phyloP scores from a whole-genome alignment of 2,888 invertebrate species.

The Cheiracanthium punctorium region DNA sequence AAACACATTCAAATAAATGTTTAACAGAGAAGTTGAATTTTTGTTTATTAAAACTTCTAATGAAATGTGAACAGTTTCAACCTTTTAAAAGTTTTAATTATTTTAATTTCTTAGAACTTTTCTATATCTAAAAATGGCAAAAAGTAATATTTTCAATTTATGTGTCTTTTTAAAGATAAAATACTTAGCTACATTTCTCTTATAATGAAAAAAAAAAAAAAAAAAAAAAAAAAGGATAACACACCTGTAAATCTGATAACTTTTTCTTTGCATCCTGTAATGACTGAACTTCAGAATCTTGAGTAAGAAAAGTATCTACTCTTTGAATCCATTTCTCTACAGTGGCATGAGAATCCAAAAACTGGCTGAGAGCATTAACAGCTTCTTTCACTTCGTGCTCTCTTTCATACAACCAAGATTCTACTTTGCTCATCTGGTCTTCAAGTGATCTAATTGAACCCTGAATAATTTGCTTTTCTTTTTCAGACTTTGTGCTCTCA shows the following conservation, averaged over 20 bases:
- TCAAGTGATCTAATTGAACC: constrained; percentile 85
- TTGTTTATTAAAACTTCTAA: too few relatives aligned
- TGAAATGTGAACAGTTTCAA: too few relatives aligned
- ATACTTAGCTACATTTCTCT: too few relatives aligned
- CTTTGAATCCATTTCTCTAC: constrained; percentile 90
- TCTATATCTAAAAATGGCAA: too few relatives aligned
- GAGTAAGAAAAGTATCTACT: constrained; percentile 86
- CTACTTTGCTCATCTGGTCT: constrained; percentile 87
- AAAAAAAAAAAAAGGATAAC: too few relatives aligned
- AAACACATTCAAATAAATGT: too few relatives aligned
- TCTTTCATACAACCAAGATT: constrained; percentile 87
- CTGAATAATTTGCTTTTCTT: constrained; percentile 85
- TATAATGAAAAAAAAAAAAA: too few relatives aligned
- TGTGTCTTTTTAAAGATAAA: too few relatives aligned
- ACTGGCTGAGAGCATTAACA: constrained; percentile 90
- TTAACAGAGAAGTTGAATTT: too few relatives aligned
- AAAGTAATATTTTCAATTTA: too few relatives aligned
- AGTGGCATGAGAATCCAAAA: constrained; percentile 87
- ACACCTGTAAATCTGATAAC: constrained; percentile 86
- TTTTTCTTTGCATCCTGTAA: constrained; percentile 83
- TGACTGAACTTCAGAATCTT: constrained; percentile 79
- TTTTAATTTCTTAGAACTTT: too few relatives aligned
- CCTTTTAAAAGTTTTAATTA: too few relatives aligned
- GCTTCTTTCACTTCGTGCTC: constrained; percentile 89
- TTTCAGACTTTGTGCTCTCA: constrained; percentile 86